These are phyloP conservation scores for Nemurella pictetii DNA, from an alignment of 2,888 invertebrate species.

Conservation along the genomic window DNA sequence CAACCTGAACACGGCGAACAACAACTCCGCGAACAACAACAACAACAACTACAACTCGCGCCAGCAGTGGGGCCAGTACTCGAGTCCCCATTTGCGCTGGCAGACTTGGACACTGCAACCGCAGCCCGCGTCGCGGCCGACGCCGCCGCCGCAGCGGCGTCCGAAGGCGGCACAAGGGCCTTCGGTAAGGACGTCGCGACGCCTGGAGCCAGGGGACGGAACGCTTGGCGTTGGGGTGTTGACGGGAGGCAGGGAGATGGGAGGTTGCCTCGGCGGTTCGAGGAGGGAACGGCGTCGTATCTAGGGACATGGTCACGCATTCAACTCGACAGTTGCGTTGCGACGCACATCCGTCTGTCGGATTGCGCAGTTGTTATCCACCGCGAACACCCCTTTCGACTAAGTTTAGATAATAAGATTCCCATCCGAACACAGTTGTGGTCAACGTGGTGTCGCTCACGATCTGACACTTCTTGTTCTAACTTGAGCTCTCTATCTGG, in stretches of 20 bases:
- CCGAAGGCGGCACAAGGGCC: constrained; percentile 41
- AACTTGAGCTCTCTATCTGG: not conserved
- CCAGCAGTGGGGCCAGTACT: constrained; percentile 40
- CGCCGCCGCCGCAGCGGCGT: constrained; percentile 45
- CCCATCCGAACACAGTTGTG: no score
- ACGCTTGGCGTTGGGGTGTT: not conserved
- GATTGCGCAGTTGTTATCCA: no score
- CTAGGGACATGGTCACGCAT: no score
- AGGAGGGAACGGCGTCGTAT: no score
- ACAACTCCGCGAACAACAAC: constrained; percentile 48
- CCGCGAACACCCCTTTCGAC: no score
- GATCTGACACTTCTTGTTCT: not conserved
- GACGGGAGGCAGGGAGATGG: no score
- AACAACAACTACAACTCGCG: constrained; percentile 43
- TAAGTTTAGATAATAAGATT: no score
- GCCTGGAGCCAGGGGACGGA: no score
- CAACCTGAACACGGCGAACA: constrained; percentile 47
- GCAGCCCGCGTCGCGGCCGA: constrained; percentile 57
- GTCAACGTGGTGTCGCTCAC: no score
- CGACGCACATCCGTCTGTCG: no score
- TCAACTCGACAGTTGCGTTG: no score
- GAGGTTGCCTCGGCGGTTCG: no score
- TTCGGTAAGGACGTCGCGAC: constrained; percentile 34
- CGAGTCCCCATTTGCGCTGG: constrained; percentile 53
- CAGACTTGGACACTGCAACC: constrained; percentile 59